phyloP scores from a whole-genome alignment of 2,113 vertebrate genomes.

The Cyanoderma ruficeps region DNA sequence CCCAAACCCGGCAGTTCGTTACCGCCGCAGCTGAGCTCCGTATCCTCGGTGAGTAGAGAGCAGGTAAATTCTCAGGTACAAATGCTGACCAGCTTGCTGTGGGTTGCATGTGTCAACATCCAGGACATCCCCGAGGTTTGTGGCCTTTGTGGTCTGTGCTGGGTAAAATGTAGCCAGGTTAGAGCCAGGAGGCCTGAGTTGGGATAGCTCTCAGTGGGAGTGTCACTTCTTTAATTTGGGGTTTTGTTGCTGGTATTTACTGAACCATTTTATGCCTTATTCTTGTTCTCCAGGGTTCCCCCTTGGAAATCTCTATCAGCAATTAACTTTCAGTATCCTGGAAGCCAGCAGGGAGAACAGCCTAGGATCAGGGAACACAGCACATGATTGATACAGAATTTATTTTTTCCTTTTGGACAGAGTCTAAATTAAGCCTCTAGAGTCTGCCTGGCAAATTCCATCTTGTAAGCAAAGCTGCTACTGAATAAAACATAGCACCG shows the following conservation, averaged over 20 bases:
- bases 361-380: constrained; percentile 23
- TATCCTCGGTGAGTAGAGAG: constrained; percentile 83
- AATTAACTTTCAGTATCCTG: constrained; percentile 25
- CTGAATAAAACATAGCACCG: constrained; percentile 48
- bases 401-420: constrained; percentile 65
- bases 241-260: constrained; percentile 24
- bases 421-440: constrained; percentile 67
- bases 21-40: constrained; percentile 87
- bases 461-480: constrained; percentile 60
- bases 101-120: background rate
- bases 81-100: background rate
- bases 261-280: background rate
- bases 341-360: constrained; percentile 50
- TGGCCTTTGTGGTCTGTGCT: accelerated
- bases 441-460: constrained; percentile 59
- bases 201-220: background rate
- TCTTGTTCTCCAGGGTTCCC: constrained; percentile 20
- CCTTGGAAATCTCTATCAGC: constrained; percentile 41
- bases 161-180: background rate
- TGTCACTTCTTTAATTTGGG: background rate
- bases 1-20: constrained; percentile 90
- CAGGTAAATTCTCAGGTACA: background rate
- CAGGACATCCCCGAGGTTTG: background rate
- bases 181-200: background rate
- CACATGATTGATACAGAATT: constrained; percentile 59